Evolutionary conservation across 1,140 invertebrate species (phyloP).

Genomic region (Aphelinus certus): DNA sequence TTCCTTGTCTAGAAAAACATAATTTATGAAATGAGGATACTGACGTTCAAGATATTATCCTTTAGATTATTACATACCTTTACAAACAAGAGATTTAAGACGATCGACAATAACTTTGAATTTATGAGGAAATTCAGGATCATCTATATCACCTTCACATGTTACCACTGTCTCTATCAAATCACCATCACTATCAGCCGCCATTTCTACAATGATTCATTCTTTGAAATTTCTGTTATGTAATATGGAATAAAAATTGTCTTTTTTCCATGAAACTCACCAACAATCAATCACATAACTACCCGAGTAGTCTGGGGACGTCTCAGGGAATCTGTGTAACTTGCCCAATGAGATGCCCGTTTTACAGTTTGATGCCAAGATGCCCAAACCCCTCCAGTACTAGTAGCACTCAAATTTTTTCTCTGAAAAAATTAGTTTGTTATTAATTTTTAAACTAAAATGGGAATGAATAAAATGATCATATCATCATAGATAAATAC

Average conservation of each 20-base stretch:
- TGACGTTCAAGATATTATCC: not conserved
- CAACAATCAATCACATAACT: constrained; percentile 67
- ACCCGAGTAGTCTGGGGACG: constrained; percentile 61
- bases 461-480: too few relatives aligned
- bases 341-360: constrained; percentile 54
- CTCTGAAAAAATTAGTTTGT: constrained; percentile 43
- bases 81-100: constrained; percentile 75
- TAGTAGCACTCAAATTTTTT: constrained; percentile 51
- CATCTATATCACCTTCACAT: constrained; percentile 81
- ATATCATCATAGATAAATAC: too few relatives aligned
- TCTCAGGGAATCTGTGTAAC: constrained; percentile 58
- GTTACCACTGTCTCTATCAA: constrained; percentile 80
- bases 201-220: constrained; percentile 69
- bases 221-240: constrained; percentile 12
- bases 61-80: constrained; percentile 63
- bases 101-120: constrained; percentile 75
- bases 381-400: constrained; percentile 58
- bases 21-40: constrained; percentile 16
- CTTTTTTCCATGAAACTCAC: constrained; percentile 50
- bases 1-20: constrained; percentile 61
- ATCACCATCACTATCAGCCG: constrained; percentile 79
- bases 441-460: too few relatives aligned
- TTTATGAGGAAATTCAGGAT: constrained; percentile 77
- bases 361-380: constrained; percentile 53
- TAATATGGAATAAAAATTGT: constrained; percentile 9